Evolutionary conservation across 2,797 vertebrate genomes (phyloP), one percentile per base, ranked within the genome.

Genomic region (Loris lydekkerianus): DNA sequence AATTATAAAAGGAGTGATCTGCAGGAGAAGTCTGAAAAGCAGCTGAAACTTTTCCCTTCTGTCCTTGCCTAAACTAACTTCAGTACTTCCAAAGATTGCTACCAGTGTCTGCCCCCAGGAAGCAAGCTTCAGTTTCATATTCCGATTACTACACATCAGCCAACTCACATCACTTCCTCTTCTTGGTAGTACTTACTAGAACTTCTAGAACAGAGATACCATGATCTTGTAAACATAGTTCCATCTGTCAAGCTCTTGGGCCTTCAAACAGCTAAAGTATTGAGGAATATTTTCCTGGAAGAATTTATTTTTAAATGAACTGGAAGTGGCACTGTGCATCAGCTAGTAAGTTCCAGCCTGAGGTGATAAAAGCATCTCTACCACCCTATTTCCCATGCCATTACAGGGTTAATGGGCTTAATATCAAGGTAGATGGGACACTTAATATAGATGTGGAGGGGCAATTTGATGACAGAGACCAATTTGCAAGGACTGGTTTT

Each of bases 391-490:
- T 95, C 78, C 78, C 84, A 10, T 63, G 94, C 75, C 37, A 10
- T 23, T 34, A 80, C 40, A 25, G 78, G 76, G 77, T 78, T 96
- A 61, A 87, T 58, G 63, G 86, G 89, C 89, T 46, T 37, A 29
- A 46, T 67, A 15, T 76, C 10, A 21, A 7, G 20, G 65, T 58
- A 63, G 75, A 20, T 34, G 67, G 78, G 69, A 76, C 73, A 67
- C 70, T 94, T 56, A 4, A 27, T 82, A 73, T 46, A 94, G 60
- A 69, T 61, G n/a, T 67, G 61, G 53, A 43, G 86, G 91, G 83
- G 69, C 73, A n/a, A 0, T 84, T 96, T 95, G 93, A 76, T 83
- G 93, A 60, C 92, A 91, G 37, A 96, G 94, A 96, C 61, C 9
- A 10, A 94, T 21, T 97, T 96, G 58, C 93, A 70, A 91, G 94